phyloP scores from a whole-genome alignment of 2,797 vertebrate genomes.

The Sebastes flavidus region DNA sequence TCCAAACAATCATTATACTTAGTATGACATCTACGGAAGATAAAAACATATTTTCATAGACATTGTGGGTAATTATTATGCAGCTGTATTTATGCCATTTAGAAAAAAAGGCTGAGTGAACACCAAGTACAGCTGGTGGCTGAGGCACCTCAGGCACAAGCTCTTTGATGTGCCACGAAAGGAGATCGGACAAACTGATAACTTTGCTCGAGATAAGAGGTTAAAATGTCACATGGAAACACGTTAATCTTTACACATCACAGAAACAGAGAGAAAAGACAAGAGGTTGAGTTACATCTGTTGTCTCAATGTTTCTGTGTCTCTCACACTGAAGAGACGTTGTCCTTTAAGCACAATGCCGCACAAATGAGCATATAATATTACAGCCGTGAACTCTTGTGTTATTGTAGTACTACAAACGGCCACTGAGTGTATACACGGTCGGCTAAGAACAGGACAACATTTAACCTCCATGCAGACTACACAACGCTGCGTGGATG shows the following conservation, averaged over 20 bases:
- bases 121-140: constrained; percentile 33
- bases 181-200: constrained; percentile 53
- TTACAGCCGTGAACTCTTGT: neutral
- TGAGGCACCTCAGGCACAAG: constrained; percentile 10
- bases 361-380: neutral
- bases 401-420: constrained; percentile 52
- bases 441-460: neutral
- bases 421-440: constrained; percentile 19
- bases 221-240: constrained; percentile 29
- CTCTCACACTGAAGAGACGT: neutral
- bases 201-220: constrained; percentile 31
- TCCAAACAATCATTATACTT: neutral
- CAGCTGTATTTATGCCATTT: neutral
- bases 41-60: neutral
- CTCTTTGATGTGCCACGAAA: constrained; percentile 44
- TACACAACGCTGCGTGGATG: constrained; percentile 47
- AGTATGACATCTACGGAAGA: neutral
- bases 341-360: neutral
- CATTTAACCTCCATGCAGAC: constrained; percentile 54
- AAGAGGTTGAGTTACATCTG: neutral
- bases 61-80: neutral
- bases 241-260: constrained; percentile 24
- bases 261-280: neutral
- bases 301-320: neutral
- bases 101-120: constrained; percentile 28